Evolutionary conservation across 1,140 invertebrate genomes (phyloP), one percentile per base, ranked within the genome.

Genomic region (Pseudomyrmex dendroicus): DNA sequence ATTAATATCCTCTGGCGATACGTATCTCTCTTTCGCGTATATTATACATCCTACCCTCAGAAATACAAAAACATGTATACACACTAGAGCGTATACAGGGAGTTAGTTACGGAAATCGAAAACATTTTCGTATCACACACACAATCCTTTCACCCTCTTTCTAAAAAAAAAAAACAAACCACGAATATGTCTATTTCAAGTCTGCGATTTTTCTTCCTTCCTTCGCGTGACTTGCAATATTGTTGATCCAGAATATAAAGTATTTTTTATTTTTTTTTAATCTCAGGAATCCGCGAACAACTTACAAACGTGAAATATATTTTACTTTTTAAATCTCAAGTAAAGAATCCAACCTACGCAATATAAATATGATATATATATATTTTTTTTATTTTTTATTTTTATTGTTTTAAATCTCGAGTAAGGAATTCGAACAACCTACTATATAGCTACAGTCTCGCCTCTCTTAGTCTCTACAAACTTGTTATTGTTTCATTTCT

Each of bases 1-100:
- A 94, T 94, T 93, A 93, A 93, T 93, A 93, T 93, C 92, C 89
- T 56, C 35, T 84, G 84, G 87, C 93, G 92, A 93, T 93, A 91
- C 90, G 91, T 90, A 93, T 93, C 92, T 85, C 90, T 12, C 90
- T 20, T 0, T 90, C 59, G 22, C 62, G 84, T 83, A 90, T 83
- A 82, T 78, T 86, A 91, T 91, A 91, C 89, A 91, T 92, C 88
- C 90, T 86, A 86, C 85, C 90, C 91, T 93, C 91, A 92, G 93
- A 93, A 91, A 89, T 91, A 93, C 90, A 89, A 89, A 83, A 89
- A 89, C 86, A 89, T 91, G 87, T 85, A 86, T 77, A 88, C 63
- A 63, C 70, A 59, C 35, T 35, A 35, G 35, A 5, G 35, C 91
- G 87, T 85, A 86, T 77, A 88, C 63, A 66, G 66, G 63, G 78